Evolutionary conservation across 2,888 invertebrate species (phyloP).

Genomic region (Scrobipalpa costella): DNA sequence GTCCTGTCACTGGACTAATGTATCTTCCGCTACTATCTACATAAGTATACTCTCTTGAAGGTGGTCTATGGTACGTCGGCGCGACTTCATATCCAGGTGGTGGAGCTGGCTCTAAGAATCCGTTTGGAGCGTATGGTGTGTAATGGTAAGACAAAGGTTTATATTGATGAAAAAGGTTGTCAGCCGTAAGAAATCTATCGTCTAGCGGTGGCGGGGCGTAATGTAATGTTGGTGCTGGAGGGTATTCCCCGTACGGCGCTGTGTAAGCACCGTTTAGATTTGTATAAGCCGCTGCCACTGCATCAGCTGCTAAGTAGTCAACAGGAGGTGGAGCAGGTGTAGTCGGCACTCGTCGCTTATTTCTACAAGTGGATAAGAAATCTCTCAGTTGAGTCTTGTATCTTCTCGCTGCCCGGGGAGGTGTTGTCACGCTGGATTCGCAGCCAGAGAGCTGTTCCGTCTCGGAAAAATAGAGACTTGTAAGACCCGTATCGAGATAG

Average conservation of each 20-base stretch:
- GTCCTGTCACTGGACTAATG: conserved; percentile 83
- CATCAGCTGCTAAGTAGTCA: conserved; percentile 85
- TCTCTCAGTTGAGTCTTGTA: conserved; percentile 97
- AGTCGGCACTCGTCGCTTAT: conserved; percentile 84
- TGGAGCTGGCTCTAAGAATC: conserved; percentile 89
- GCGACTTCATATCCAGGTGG: conserved; percentile 81
- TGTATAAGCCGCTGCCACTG: conserved; percentile 89
- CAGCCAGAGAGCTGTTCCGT: conserved; percentile 87
- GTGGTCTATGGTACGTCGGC: conserved; percentile 84
- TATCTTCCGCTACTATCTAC: conserved; percentile 80
- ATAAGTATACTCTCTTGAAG: conserved; percentile 80
- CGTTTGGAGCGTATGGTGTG: conserved; percentile 88
- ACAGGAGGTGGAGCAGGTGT: conserved; percentile 84
- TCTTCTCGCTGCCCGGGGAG: conserved; percentile 91
- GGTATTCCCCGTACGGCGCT: conserved; percentile 88
- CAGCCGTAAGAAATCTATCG: conserved; percentile 88
- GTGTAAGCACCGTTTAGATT: conserved; percentile 90
- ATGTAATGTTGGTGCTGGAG: conserved; percentile 85
- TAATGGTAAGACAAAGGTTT: conserved; percentile 92
- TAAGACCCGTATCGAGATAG: conserved; percentile 96
- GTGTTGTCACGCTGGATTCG: conserved; percentile 83
- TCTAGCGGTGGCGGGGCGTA: conserved; percentile 84
- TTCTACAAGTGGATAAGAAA: conserved; percentile 95
- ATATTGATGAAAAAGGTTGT: conserved; percentile 95
- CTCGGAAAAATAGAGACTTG: conserved; percentile 94